Evolutionary conservation across 2,113 vertebrate species (phyloP).

Genomic region (Synchiropus splendidus): DNA sequence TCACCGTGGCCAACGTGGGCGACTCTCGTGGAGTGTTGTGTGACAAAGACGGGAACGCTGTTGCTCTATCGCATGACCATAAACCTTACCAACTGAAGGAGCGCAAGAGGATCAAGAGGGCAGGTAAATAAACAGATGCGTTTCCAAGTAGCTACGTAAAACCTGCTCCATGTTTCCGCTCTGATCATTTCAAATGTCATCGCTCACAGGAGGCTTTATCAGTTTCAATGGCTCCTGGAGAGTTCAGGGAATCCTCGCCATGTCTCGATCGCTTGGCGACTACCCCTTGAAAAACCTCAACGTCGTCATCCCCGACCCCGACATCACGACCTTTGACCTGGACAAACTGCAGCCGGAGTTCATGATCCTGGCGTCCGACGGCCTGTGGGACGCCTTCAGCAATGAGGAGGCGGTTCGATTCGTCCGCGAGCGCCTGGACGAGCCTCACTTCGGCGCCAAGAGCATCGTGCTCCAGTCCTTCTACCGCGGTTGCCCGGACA

Average conservation of each 20-base stretch:
- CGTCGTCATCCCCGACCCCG: conserved; percentile 91
- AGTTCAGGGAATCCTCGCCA: conserved; percentile 95
- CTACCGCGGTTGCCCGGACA: conserved; percentile 96
- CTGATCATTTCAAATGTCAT: not conserved
- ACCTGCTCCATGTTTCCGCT: not conserved
- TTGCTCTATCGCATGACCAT: conserved; percentile 93
- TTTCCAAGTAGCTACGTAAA: too few relatives aligned
- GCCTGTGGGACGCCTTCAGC: conserved; percentile 98
- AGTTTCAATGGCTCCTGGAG: conserved; percentile 98
- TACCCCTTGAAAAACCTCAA: conserved; percentile 97
- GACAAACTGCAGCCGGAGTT: conserved; percentile 97
- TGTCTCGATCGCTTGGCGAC: conserved; percentile 95
- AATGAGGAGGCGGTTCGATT: conserved; percentile 95
- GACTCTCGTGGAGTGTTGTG: conserved; percentile 92
- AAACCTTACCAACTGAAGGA: conserved; percentile 97
- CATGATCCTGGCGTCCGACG: conserved; percentile 95
- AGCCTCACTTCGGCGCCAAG: conserved; percentile 96
- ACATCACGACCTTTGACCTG: conserved; percentile 93
- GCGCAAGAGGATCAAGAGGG: conserved; percentile 95
- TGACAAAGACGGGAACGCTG: conserved; percentile 92
- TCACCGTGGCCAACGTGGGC: conserved; percentile 93
- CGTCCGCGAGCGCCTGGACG: conserved; percentile 90
- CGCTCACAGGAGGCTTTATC: conserved; percentile 85
- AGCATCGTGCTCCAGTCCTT: conserved; percentile 97
- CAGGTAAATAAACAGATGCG: conserved; percentile 77